A percentile compares a stretch with the other conserved stretches of the same genome.
These are phyloP conservation scores for Oncorhynchus clarkii DNA, from an alignment of 2,113 vertebrate genomes.

Conservation along the genomic window DNA sequence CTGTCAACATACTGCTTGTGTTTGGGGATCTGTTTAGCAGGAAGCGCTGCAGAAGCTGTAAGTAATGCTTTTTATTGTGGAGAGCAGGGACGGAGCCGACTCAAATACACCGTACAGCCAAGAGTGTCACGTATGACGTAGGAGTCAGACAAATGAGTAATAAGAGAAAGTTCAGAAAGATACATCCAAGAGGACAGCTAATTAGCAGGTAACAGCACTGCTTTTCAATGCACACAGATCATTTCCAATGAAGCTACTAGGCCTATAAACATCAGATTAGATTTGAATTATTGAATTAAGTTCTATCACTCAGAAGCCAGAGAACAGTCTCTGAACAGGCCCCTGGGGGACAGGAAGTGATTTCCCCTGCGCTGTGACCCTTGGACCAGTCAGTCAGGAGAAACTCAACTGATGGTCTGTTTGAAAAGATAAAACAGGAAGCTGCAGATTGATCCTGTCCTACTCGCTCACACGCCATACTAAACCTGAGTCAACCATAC, in stretches of 20 bases:
- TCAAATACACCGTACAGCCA: background rate
- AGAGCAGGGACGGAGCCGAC: background rate
- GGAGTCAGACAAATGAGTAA: background rate
- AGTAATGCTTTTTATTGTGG: background rate
- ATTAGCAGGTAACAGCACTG: too few relatives aligned
- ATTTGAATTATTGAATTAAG: too few relatives aligned
- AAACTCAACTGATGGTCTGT: constrained; percentile 29
- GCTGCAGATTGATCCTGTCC: constrained; percentile 22
- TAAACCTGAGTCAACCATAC: too few relatives aligned
- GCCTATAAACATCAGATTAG: too few relatives aligned
- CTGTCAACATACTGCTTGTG: constrained; percentile 72
- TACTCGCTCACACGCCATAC: background rate
- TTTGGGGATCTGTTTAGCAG: constrained; percentile 62
- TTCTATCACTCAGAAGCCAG: too few relatives aligned
- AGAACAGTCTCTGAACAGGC: constrained; percentile 14
- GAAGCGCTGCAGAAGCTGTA: background rate
- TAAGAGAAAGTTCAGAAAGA: background rate
- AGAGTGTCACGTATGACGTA: background rate
- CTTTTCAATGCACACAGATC: too few relatives aligned
- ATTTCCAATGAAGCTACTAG: too few relatives aligned
- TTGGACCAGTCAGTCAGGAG: constrained; percentile 30
- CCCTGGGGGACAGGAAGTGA: constrained; percentile 47
- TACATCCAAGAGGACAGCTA: too few relatives aligned
- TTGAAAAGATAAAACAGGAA: constrained; percentile 50
- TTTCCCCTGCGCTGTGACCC: constrained; percentile 21